These are phyloP conservation scores for Fragum fragum DNA, from an alignment of 2,888 invertebrate species.

Conservation along the genomic window DNA sequence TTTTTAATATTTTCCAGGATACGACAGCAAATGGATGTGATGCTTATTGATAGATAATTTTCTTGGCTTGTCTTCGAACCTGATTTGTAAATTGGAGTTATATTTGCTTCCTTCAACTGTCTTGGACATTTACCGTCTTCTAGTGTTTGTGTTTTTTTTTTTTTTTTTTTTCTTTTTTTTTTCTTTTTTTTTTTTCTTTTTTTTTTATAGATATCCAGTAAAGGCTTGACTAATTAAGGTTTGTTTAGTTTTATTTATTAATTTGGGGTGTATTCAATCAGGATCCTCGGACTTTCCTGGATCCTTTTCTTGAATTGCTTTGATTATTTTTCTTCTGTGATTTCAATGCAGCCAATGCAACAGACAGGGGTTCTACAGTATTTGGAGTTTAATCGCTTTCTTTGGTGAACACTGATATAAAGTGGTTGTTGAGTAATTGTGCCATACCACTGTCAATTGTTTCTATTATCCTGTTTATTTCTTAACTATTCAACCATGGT, in stretches of 20 bases:
- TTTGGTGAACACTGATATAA: no score
- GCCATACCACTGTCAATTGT: no score
- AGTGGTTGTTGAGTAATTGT: no score
- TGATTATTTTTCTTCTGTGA: neutral
- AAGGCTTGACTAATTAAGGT: neutral
- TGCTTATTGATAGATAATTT: neutral
- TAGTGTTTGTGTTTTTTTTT: no score
- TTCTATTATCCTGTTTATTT: no score
- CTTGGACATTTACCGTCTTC: neutral
- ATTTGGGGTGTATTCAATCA: neutral
- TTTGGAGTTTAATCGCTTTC: no score
- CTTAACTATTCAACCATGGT: no score
- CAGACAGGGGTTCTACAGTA: no score
- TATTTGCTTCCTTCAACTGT: neutral
- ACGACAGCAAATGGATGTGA: neutral
- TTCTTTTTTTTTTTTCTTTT: no score
- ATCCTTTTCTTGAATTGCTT: neutral
- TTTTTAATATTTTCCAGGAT: neutral
- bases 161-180: no score
- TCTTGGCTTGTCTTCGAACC: neutral
- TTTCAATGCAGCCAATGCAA: no score
- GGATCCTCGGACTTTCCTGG: neutral
- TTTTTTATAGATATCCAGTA: neutral
- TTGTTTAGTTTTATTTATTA: neutral
- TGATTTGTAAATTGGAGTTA: slow-evolving; percentile 2